Conservation (phyloP, 2,888 invertebrate genomes). For the Aleiodes alternator region DNA sequence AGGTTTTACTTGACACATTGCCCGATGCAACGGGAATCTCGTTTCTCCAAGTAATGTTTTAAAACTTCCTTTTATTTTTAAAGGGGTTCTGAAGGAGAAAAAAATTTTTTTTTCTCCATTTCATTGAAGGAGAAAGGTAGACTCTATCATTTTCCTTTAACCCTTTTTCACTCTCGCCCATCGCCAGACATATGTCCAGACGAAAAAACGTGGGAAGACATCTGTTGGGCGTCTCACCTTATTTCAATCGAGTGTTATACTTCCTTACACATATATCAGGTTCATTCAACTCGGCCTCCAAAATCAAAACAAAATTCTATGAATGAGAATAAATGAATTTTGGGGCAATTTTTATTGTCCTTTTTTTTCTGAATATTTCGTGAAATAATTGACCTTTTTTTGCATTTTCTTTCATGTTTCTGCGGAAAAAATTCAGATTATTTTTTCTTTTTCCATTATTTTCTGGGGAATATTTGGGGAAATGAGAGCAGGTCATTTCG, state of each 20-base stretch:
- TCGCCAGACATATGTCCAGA: constrained; percentile 68
- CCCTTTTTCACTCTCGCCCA: constrained; percentile 65
- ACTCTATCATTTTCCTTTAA: constrained; percentile 49
- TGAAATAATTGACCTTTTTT: too few species aligned
- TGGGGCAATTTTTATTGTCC: too few species aligned
- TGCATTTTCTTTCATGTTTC: too few species aligned
- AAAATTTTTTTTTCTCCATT: constrained; percentile 47
- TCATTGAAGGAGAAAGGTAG: constrained; percentile 30
- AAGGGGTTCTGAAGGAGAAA: constrained; percentile 28
- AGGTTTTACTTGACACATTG: constrained; percentile 27
- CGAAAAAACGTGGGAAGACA: constrained; percentile 71
- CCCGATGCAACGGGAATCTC: constrained; percentile 52
- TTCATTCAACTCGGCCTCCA: background rate
- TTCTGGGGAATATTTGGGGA: too few species aligned
- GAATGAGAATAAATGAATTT: too few species aligned
- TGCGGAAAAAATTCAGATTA: too few species aligned
- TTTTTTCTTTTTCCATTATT: too few species aligned
- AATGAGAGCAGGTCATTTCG: too few species aligned
- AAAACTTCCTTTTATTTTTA: constrained; percentile 55
- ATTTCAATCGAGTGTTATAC: background rate
- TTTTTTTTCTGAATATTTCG: too few species aligned
- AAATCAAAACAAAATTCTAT: constrained; percentile 5
- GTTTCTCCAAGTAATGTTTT: constrained; percentile 55
- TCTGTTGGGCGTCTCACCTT: constrained; percentile 63
- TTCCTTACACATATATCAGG: background rate